These are phyloP conservation scores for Peromyscus nudipes DNA, from an alignment of 2,797 vertebrate genomes.

Conservation along the genomic window DNA sequence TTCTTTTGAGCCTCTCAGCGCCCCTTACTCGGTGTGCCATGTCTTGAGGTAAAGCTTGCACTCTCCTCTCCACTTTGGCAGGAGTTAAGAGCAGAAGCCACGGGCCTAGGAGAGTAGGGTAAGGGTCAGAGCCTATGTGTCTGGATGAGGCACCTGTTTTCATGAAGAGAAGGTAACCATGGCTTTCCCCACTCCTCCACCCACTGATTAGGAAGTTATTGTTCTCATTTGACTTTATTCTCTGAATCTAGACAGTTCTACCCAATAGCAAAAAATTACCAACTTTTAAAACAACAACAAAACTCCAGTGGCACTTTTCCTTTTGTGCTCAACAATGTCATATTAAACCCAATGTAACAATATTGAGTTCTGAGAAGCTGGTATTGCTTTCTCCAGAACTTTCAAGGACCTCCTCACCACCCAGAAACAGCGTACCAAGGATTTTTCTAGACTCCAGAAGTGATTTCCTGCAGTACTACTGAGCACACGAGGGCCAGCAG, in stretches of 20 bases:
- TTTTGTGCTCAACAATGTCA: background rate
- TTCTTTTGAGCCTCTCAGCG: background rate
- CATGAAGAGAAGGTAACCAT: background rate
- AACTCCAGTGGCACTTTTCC: background rate
- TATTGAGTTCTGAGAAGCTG: background rate
- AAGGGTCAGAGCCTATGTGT: accelerated
- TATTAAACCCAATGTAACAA: background rate
- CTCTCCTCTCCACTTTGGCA: background rate
- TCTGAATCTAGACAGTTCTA: background rate
- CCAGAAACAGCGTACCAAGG: background rate
- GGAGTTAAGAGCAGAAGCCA: background rate
- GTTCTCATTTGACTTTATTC: background rate
- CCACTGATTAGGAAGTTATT: background rate
- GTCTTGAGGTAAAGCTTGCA: background rate
- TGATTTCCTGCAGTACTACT: no score
- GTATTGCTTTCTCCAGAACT: background rate
- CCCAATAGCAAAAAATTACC: background rate
- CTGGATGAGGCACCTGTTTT: background rate
- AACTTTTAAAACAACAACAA: constrained; percentile 21
- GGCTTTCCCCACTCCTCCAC: background rate
- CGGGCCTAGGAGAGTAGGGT: accelerated
- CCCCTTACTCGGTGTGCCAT: background rate
- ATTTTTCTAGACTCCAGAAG: background rate
- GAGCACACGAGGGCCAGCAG: no score
- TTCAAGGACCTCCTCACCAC: background rate